Conservation (phyloP, 2,888 invertebrate genomes). For the Aporophyla nigra region DNA sequence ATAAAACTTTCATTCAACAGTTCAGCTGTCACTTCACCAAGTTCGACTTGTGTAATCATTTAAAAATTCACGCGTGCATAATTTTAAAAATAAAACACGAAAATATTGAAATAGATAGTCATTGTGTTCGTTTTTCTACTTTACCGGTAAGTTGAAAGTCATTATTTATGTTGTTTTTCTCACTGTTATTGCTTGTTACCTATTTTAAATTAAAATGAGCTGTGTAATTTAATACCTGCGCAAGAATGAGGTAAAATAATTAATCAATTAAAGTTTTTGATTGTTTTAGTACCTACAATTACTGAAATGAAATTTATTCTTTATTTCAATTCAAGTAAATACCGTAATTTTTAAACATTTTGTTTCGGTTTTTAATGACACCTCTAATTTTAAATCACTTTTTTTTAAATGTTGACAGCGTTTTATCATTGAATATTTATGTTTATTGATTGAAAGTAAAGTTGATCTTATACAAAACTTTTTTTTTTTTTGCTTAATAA, state of each 20-base stretch:
- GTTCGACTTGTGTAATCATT: constrained; percentile 68
- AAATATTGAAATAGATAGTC: constrained; percentile 1
- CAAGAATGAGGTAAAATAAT: constrained; percentile 21
- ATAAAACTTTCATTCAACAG: constrained; percentile 12
- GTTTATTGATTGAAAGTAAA: neutral
- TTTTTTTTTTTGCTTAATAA: no score
- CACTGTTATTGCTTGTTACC: neutral
- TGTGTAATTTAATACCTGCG: constrained; percentile 57
- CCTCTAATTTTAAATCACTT: neutral
- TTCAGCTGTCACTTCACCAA: constrained; percentile 49
- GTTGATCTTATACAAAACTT: neutral
- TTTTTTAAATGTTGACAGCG: neutral
- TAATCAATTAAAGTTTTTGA: constrained; percentile 9
- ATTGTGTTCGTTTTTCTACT: constrained; percentile 13
- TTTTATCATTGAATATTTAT: neutral
- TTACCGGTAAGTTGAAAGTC: constrained; percentile 50
- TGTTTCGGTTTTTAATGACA: constrained; percentile 10
- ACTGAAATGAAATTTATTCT: neutral
- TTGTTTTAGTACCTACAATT: neutral
- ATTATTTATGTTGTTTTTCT: constrained; percentile 6
- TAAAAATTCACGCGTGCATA: constrained; percentile 41
- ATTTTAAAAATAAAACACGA: constrained; percentile 35
- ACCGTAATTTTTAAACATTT: neutral
- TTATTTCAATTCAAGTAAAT: neutral
- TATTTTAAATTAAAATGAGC: constrained; percentile 28